Evolutionary conservation across 2,888 invertebrate genomes (phyloP), one percentile per base, ranked within the genome.

Genomic region (Spisula solida): DNA sequence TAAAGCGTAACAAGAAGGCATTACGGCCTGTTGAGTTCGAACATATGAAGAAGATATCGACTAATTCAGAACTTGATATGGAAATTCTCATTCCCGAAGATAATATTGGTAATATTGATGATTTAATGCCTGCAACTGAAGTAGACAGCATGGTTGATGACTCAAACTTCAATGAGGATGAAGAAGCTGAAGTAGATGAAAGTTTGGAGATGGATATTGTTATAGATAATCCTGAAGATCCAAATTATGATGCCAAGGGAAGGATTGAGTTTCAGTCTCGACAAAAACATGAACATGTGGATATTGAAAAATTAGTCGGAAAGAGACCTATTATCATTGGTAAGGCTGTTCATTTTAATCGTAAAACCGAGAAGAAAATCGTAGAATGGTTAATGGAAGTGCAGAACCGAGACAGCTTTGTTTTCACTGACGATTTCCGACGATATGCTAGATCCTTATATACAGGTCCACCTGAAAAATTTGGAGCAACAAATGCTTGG

Each of bases 401-500:
- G 70, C 89, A 92, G 51, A 60, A 86, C 14, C 86, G 80, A 41
- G 92, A 92, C 82, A 90, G 82, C 1, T 92, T 86, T 89, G 92
- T 92, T 20, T 92, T 92, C 79, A 92, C 92, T 60, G 92, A 92
- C 90, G 92, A 92, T 60, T 90, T 92, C 51, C 51, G 89, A 31
- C 86, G 86, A 12, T 92, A 85, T 89, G 92, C 92, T n/a, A 90
- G 88, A 70, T 84, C 88, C 6, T 47, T 89, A 47, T 90, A 92
- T 75, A 88, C 80, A 29, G 92, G 92, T 25, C 86, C 86, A 29
- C 87, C 90, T 25, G 88, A 89, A 82, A 92, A 90, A 41, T 90
- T 89, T 89, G 90, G 88, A 60, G 88, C 92, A 29, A 92, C 92
- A 10, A 92, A 92, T 90, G 92, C 92, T 56, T 92, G 92, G 92